Evolutionary conservation across 1,140 invertebrate genomes (phyloP).

Genomic region (Lepidurus packardi): DNA sequence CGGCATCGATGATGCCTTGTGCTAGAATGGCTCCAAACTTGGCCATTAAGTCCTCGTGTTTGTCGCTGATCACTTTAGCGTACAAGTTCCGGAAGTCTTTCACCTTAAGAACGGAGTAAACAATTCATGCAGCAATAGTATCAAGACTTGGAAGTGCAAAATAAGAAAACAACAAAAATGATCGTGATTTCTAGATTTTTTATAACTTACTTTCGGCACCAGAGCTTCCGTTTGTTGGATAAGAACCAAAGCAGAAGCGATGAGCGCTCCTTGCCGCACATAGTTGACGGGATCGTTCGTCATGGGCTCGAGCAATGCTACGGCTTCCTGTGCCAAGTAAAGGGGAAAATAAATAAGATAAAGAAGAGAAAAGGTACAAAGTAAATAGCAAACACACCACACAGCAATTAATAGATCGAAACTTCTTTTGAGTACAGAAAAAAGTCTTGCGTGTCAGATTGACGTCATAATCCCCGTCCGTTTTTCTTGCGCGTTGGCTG

Average conservation of each 20-base stretch:
- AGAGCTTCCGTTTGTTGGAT: conserved; percentile 96
- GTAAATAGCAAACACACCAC: conserved; percentile 4
- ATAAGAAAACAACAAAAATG: not conserved
- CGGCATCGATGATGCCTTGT: conserved; percentile 87
- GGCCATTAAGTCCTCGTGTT: conserved; percentile 99
- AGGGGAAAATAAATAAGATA: conserved; percentile 23
- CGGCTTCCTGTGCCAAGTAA: conserved; percentile 67
- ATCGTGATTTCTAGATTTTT: not conserved
- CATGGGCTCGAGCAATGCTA: conserved; percentile 94
- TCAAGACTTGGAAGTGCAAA: conserved; percentile 3
- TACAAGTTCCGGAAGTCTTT: conserved; percentile 91
- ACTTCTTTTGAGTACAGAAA: not conserved
- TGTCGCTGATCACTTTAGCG: conserved; percentile 93
- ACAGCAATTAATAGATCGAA: not conserved
- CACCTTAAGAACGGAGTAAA: conserved; percentile 48
- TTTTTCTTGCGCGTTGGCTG: not conserved
- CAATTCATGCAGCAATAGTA: conserved; percentile 21
- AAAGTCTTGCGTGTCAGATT: not conserved
- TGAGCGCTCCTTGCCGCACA: conserved; percentile 94
- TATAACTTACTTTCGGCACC: conserved; percentile 70
- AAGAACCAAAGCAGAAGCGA: conserved; percentile 94
- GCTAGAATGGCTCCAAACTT: conserved; percentile 98
- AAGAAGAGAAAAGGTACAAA: not conserved
- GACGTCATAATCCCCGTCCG: not conserved
- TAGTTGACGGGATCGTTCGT: conserved; percentile 98